Base-by-base conservation (phyloP, 2,113 vertebrate genomes). In the Petromus typicus region DNA sequence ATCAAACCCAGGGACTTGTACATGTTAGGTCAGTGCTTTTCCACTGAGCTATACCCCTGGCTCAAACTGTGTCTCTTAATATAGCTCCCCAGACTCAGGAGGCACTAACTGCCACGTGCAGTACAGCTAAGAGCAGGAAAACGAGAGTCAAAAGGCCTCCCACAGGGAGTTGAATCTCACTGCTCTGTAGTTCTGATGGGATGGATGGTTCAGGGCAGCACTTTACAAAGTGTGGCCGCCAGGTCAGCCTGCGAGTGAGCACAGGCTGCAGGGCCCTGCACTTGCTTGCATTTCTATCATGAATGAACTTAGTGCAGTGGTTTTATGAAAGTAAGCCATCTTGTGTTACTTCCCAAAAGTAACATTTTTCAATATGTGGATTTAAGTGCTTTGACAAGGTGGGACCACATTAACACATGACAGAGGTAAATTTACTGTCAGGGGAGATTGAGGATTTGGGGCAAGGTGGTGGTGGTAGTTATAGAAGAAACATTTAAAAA, bases 61-160 rank as follows among this genome's bases (percentile, higher is more conserved):
- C 43, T 80, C 97, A 98, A 34, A 67, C n/a, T 0, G 83, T 99
- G 0, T 87, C 85, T 0, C 97, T 99, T 88, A 93, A 97, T 66
- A 88, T 99, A 87, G 96, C 3, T 56, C 98, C 98, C 8, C 96
- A 23, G 95, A 51, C 3, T 99, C 99, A 99, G 61, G 98, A 99
- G 71, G 99, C 99, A 1, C 93, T 99, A 73, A 98, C 99, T 0
- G 98, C 99, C 2, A 48, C 99, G 5, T 99, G 99, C 98, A 95
- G 97, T 17, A 76, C 43, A 76, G 43, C 73, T 48, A 76, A 75
- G 14, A 48, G 48, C 40, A 75, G 43, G 4, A 96, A 98, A 25
- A 97, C 94, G 78, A 97, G 87, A 40, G 96, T 96, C 95, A 98
- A 85, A 86, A 98, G 97, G 90, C 96, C 99, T n/a, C 0, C 63